Base-by-base conservation (phyloP, 2,888 invertebrate genomes). In the Serrognathus titanus region DNA sequence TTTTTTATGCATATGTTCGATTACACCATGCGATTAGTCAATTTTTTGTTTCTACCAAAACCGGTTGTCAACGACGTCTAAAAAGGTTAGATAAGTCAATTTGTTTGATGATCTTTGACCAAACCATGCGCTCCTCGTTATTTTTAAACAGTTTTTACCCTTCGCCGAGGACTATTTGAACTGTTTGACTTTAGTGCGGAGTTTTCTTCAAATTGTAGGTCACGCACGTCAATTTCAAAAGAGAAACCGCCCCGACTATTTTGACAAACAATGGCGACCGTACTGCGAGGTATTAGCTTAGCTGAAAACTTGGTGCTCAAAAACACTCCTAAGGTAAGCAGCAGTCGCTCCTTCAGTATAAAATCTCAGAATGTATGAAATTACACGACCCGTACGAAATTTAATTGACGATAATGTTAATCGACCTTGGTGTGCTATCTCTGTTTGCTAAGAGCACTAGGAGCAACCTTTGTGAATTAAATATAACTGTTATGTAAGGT, bases 251-350 rank as follows among this genome's bases (percentile, higher is more conserved):
- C 53, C 53, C 46, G 46, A 7, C 24, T 31, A 31, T 31, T 31
- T 47, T 53, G 20, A 24, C 13, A 43, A 52, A 55, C 58, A 55
- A 90, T 90, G 90, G 90, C 90, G 81, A 87, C 87, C 72, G 83
- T 91, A 79, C 83, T 92, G 78, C 85, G 91, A 75, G 83, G 87
- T 68, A 79, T 87, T 72, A 81, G 83, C 76, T 79, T 90, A 70
- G 84, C 85, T 57, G 90, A 90, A 81, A 83, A 82, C 75, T 77
- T 88, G 66, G 80, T 85, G 69, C 79, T 86, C 61, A 86, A 85
- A 78, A 85, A 85, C 79, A 84, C 86, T 63, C 77, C 83, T 63
- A 90, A 90, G 88, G 91, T 91, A 83, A 78, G 75, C 72, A 6
- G 11, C 16, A 43, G 49, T 38, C 38, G 20, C 20, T 53, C 10